Evolutionary conservation across 2,888 invertebrate genomes (phyloP).

Genomic region (Ectemnius lituratus): DNA sequence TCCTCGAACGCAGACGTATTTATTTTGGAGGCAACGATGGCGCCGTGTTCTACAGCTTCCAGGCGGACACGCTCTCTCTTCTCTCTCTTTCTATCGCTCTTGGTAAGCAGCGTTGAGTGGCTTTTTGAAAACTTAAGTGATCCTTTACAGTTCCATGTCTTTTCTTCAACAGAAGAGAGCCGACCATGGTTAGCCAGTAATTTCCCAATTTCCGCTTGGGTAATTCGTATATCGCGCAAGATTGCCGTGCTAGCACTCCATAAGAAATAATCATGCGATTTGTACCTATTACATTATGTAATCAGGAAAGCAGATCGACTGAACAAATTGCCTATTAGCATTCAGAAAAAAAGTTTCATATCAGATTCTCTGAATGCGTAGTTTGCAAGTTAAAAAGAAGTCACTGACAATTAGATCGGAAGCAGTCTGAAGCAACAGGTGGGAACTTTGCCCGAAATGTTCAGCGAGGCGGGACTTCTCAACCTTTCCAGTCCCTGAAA

Average conservation of each 20-base stretch:
- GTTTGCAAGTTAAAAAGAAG: too few relatives aligned
- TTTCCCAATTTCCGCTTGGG: slow-evolving; percentile 39
- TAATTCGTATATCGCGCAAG: slow-evolving; percentile 18
- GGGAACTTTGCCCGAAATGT: slow-evolving; percentile 52
- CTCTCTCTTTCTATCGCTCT: neutral
- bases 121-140: slow-evolving; percentile 2
- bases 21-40: neutral
- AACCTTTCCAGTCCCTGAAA: slow-evolving; percentile 23
- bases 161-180: neutral
- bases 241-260: neutral
- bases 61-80: too few relatives aligned
- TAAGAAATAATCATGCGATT: slow-evolving; percentile 32
- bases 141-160: neutral
- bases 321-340: too few relatives aligned
- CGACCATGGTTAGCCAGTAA: slow-evolving; percentile 23
- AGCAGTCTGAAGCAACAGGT: slow-evolving; percentile 52
- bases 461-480: slow-evolving; percentile 33
- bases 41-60: neutral
- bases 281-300: slow-evolving; percentile 25
- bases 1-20: neutral
- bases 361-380: too few relatives aligned
- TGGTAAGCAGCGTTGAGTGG: neutral
- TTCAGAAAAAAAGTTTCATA: too few relatives aligned
- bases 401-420: neutral
- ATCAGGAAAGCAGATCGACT: slow-evolving; percentile 9